Conservation (phyloP, 1,140 invertebrate species). For the Lasioglossum albipes region DNA sequence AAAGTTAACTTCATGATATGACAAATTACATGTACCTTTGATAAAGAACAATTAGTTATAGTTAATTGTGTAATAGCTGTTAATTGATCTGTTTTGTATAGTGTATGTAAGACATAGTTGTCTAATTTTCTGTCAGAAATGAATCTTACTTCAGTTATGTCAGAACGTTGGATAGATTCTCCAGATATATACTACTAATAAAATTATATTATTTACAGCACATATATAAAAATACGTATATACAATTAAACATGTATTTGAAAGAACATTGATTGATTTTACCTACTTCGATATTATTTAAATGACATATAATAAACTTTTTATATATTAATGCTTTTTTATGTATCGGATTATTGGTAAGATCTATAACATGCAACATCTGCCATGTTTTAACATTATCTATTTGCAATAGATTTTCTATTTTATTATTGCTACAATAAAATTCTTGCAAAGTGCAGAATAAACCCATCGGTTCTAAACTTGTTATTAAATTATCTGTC, state of each 20-base stretch:
- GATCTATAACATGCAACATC: constrained; percentile 47
- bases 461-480: constrained; percentile 38
- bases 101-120: constrained; percentile 39
- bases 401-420: constrained; percentile 44
- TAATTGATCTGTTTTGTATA: constrained; percentile 36
- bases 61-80: constrained; percentile 53
- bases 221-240: no score
- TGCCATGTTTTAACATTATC: constrained; percentile 56
- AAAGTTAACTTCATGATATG: background rate
- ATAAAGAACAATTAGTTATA: constrained; percentile 50
- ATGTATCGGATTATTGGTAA: constrained; percentile 49
- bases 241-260: background rate
- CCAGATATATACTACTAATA: constrained; percentile 56
- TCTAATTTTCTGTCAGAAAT: constrained; percentile 54
- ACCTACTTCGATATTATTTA: constrained; percentile 30
- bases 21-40: constrained; percentile 46
- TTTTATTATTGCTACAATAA: constrained; percentile 54
- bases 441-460: constrained; percentile 53
- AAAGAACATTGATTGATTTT: background rate
- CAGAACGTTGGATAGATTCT: constrained; percentile 27
- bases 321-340: constrained; percentile 25
- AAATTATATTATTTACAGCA: constrained; percentile 6
- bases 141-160: constrained; percentile 45
- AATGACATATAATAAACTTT: constrained; percentile 53
- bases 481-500: constrained; percentile 56